phyloP scores from a whole-genome alignment of 2,888 invertebrate species.

The Drosophila subsilvestris region DNA sequence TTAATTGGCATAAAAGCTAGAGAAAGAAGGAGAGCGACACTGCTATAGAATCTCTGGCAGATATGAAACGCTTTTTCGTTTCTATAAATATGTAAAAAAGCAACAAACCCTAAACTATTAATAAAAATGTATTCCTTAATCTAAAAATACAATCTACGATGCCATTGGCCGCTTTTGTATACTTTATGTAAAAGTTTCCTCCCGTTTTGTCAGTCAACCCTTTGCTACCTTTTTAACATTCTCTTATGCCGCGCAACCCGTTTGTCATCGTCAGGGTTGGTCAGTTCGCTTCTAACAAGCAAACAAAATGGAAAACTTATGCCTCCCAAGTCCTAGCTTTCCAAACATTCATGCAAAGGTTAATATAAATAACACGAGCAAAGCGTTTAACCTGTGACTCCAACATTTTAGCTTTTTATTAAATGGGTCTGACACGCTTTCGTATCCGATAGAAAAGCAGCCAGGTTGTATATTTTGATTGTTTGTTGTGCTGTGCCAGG shows the following conservation, averaged over 20 bases:
- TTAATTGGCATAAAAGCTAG: background rate
- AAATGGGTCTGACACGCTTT: conserved; percentile 56
- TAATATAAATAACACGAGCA: conserved; percentile 32
- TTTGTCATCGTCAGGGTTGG: conserved; percentile 50
- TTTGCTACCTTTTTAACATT: conserved; percentile 21
- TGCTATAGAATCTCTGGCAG: background rate
- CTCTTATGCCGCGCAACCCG: conserved; percentile 45
- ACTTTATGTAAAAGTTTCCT: background rate
- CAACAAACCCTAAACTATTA: background rate
- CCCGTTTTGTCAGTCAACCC: conserved; percentile 43
- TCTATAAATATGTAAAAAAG: background rate
- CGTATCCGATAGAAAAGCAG: background rate
- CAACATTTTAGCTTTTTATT: conserved; percentile 65
- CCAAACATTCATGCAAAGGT: conserved; percentile 48
- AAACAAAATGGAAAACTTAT: conserved; percentile 58
- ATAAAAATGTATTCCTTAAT: background rate
- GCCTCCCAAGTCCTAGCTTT: conserved; percentile 22
- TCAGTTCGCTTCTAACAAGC: conserved; percentile 31
- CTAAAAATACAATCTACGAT: conserved; percentile 10
- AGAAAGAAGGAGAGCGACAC: background rate
- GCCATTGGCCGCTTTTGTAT: conserved; percentile 50
- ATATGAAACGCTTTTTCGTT: background rate
- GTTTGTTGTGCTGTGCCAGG: background rate
- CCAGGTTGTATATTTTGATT: conserved; percentile 9
- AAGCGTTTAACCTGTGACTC: conserved; percentile 63